Percentiles rank a stretch among this genome's conserved stretches.
Conservation (phyloP, 2,888 invertebrate species). For the Sphinx pinastri region DNA sequence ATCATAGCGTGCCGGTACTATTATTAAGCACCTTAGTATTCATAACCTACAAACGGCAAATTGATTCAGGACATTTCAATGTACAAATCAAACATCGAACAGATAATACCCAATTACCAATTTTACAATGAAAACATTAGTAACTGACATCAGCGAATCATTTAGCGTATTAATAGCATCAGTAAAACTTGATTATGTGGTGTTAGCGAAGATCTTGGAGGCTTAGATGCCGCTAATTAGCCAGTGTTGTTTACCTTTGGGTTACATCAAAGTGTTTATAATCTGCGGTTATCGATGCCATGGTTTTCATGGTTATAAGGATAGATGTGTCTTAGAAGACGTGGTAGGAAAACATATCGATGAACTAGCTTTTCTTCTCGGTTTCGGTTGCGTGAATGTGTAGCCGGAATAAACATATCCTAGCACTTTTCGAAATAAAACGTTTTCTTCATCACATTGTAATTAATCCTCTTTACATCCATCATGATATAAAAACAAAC, state of each 20-base stretch:
- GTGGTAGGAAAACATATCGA: no score
- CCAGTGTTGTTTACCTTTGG: slow-evolving; percentile 65
- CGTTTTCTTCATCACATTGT: no score
- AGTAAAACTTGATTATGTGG: slow-evolving; percentile 62
- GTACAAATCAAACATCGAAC: neutral
- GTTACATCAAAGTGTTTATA: slow-evolving; percentile 66
- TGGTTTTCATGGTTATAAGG: neutral
- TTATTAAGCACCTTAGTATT: no score
- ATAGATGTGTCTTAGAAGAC: neutral
- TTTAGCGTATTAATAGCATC: slow-evolving; percentile 52
- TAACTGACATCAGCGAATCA: slow-evolving; percentile 12
- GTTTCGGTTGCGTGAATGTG: no score
- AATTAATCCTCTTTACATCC: no score
- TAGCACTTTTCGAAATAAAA: no score
- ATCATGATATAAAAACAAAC: neutral
- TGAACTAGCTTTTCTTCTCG: no score
- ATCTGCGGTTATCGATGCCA: slow-evolving; percentile 36
- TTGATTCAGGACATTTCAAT: neutral
- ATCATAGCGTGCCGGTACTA: no score
- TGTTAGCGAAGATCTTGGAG: slow-evolving; percentile 59
- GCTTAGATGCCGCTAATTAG: slow-evolving; percentile 72
- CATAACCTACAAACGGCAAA: neutral
- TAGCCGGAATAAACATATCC: no score
- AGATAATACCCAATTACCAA: neutral
- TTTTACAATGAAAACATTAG: slow-evolving; percentile 9